Base-by-base conservation (phyloP, 2,113 vertebrate genomes). In the Silurus glanis region DNA sequence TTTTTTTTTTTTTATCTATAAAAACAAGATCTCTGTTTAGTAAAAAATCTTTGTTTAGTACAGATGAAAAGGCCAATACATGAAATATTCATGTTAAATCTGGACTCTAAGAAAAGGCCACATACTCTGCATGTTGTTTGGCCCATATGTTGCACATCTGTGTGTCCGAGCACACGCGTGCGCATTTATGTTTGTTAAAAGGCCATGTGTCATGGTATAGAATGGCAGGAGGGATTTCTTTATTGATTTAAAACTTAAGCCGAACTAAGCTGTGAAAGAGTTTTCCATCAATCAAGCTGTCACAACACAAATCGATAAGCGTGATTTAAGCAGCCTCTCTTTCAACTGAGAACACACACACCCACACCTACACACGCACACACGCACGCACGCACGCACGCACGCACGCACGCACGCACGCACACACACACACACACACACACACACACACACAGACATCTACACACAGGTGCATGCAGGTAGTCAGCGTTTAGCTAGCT, bases 191-290 rank as follows among this genome's bases (percentile, higher is more conserved):
- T 82, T 67, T 82, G 83, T 80, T 86, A 82, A 89, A 86, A 82
- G 28, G 74, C 58, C 78, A 86, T 84, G 84, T 49, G 78, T 90
- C 84, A 86, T 76, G 80, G 61, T 85, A 75, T 82, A 72, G 61
- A 76, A 74, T 51, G 80, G 84, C 88, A 84, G 84, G 85, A 88
- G 80, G 64, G 66, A 83, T 91, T 83, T 49, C 37, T 62, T 49
- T 59, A 90, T 90, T 89, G 90, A 90, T 88, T 85, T 58, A 28
- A 72, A 67, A 76, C 80, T 89, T 83, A 87, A 82, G 67, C 64
- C 53, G 37, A 88, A 90, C 89, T 90, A 87, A 90, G 88, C 74
- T 80, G 76, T 84, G 81, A 87, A 88, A 90, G 79, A 61, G 82
- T 79, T 23, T 86, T 82, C 82, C 83, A 88, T 90, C 87, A 67